Evolutionary conservation across 2,797 vertebrate genomes (phyloP).

Genomic region (Coilia nasus): DNA sequence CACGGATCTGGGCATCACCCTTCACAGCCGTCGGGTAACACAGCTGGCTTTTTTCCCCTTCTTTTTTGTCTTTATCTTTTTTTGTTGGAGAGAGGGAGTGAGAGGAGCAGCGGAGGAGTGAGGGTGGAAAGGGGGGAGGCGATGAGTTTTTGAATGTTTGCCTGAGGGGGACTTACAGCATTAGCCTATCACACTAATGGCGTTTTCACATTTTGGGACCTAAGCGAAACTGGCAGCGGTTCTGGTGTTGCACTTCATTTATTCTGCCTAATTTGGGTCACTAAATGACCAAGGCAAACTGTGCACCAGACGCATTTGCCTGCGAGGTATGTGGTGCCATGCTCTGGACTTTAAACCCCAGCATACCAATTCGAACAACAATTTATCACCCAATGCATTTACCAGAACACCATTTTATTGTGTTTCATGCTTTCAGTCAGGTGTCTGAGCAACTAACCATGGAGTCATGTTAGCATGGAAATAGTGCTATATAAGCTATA

Average conservation of each 20-base stretch:
- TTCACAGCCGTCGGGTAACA: neutral
- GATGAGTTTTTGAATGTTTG: conserved; percentile 25
- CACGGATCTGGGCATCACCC: conserved; percentile 17
- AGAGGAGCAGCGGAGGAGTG: neutral
- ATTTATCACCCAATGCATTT: neutral
- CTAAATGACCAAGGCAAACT: conserved; percentile 16
- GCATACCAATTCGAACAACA: neutral
- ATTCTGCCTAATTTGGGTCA: conserved; percentile 27
- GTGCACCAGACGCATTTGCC: conserved; percentile 10
- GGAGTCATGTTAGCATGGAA: neutral
- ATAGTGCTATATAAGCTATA: neutral
- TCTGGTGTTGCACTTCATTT: conserved; percentile 26
- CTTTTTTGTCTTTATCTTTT: neutral
- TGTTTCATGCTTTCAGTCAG: neutral
- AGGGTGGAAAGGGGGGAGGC: neutral
- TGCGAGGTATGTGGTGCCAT: neutral
- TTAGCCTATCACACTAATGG: conserved; percentile 26
- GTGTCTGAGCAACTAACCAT: neutral
- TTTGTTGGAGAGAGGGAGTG: neutral
- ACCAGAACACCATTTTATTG: neutral
- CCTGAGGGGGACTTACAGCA: conserved; percentile 10
- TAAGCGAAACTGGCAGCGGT: conserved; percentile 16
- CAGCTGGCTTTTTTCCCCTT: neutral
- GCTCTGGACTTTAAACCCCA: conserved; percentile 12
- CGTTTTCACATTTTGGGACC: conserved; percentile 19